Conservation (phyloP, 2,888 invertebrate genomes). For the Dicyrtoma fusca region DNA sequence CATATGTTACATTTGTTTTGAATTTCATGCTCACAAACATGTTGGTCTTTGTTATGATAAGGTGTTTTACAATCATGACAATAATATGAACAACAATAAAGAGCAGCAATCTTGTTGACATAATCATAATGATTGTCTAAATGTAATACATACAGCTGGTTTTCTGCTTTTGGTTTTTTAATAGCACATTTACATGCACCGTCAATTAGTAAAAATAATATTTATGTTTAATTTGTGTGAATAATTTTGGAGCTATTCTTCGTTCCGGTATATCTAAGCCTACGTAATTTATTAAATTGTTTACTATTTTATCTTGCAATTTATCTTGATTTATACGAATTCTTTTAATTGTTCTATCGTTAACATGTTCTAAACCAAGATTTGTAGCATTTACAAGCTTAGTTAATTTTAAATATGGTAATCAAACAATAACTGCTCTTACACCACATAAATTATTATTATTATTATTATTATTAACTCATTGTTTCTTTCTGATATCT, state of each 20-base stretch:
- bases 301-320: background rate
- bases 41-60: no score
- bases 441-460: no score
- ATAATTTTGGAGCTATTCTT: background rate
- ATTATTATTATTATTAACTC: no score
- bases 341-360: no score
- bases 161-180: background rate
- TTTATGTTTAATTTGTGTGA: background rate
- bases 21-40: no score
- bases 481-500: background rate
- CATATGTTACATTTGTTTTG: no score
- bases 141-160: background rate
- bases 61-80: no score
- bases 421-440: no score
- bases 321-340: no score
- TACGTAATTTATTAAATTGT: background rate
- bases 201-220: background rate
- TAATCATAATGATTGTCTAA: constrained; percentile 1
- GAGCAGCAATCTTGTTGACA: background rate
- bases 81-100: no score
- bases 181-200: background rate
- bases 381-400: no score
- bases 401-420: background rate
- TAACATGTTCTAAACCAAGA: no score
- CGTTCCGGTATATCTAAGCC: background rate